These are phyloP conservation scores for Triops cancriformis DNA, from an alignment of 1,140 invertebrate genomes.

Conservation along the genomic window DNA sequence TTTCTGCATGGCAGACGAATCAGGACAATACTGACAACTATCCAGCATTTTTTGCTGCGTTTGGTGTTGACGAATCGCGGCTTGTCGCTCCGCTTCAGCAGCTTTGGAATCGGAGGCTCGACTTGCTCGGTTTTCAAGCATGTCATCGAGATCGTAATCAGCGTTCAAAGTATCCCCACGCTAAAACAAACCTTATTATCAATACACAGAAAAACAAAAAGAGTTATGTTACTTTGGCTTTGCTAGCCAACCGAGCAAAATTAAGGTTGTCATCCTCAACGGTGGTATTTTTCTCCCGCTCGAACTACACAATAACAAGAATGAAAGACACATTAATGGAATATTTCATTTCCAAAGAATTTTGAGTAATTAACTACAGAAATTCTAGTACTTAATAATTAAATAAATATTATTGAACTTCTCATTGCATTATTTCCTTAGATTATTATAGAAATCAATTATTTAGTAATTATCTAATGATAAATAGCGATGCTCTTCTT, in stretches of 20 bases:
- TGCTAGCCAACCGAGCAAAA: constrained; percentile 64
- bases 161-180: constrained; percentile 56
- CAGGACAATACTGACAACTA: constrained; percentile 72
- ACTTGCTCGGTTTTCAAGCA: constrained; percentile 67
- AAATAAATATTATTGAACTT: no score
- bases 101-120: constrained; percentile 52
- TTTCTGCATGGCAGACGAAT: constrained; percentile 61
- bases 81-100: constrained; percentile 53
- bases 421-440: background rate
- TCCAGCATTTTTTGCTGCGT: constrained; percentile 60
- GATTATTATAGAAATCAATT: background rate
- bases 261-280: constrained; percentile 70
- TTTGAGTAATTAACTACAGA: no score
- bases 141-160: constrained; percentile 72
- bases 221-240: constrained; percentile 40
- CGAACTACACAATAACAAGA: constrained; percentile 55
- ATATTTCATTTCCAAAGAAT: background rate
- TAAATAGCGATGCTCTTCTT: constrained; percentile 18
- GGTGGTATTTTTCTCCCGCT: constrained; percentile 75
- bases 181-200: constrained; percentile 33
- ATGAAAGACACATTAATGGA: background rate
- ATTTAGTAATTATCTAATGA: background rate
- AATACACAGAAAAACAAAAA: background rate
- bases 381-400: no score
- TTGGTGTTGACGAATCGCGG: constrained; percentile 64